A percentile compares a stretch with the other conserved stretches of the same genome.
phyloP scores from a whole-genome alignment of 2,113 vertebrate species.

The Mesembrinibis cayennensis region DNA sequence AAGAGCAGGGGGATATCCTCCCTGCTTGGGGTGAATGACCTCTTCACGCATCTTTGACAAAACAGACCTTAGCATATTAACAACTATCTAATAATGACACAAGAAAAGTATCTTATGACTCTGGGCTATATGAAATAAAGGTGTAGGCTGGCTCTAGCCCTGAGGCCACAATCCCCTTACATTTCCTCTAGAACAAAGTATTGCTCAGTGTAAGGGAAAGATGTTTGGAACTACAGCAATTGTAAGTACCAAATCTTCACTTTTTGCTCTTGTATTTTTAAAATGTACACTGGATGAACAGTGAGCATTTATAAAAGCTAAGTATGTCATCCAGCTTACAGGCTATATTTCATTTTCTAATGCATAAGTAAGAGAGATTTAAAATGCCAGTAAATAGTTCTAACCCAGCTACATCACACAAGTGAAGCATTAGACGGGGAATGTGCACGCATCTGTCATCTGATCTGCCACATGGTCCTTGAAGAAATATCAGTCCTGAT shows the following conservation, averaged over 20 bases:
- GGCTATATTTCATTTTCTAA: constrained; percentile 33
- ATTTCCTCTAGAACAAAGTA: neutral
- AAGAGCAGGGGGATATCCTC: neutral
- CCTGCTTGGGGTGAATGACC: neutral
- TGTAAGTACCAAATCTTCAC: neutral
- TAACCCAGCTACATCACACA: constrained; percentile 13
- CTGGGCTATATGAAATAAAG: neutral
- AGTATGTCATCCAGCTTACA: constrained; percentile 1
- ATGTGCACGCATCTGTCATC: neutral
- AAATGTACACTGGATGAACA: neutral
- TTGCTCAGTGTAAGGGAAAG: neutral
- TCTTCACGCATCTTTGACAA: neutral
- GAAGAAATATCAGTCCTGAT: neutral
- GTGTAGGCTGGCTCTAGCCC: neutral
- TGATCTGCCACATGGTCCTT: neutral
- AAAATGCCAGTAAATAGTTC: constrained; percentile 19
- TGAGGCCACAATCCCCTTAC: neutral
- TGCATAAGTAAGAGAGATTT: constrained; percentile 40
- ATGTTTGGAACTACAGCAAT: neutral
- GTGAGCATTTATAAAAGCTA: neutral
- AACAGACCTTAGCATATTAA: neutral
- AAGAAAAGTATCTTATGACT: neutral
- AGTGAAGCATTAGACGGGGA: neutral
- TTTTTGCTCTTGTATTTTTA: neutral
- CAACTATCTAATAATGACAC: neutral